Evolutionary conservation across 2,113 vertebrate species (phyloP).

Genomic region (Balaeniceps rex): DNA sequence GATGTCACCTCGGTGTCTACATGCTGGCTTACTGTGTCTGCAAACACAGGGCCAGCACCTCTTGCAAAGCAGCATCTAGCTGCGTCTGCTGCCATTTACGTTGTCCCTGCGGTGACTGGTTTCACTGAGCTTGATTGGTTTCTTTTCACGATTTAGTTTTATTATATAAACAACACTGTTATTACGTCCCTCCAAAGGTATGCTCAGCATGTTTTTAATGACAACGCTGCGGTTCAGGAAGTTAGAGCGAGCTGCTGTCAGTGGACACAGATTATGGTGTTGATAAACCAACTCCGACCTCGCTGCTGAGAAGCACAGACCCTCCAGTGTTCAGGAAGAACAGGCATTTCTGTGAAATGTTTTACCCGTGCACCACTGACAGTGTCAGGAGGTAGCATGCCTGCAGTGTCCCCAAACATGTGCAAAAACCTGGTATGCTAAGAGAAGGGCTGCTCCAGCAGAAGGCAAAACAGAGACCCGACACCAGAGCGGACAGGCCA

Average conservation of each 20-base stretch:
- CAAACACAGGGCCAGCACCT: neutral
- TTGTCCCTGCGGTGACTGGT: neutral
- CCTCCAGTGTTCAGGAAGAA: neutral
- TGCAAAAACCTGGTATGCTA: neutral
- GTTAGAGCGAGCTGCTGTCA: neutral
- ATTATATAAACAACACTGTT: neutral
- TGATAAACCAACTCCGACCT: neutral
- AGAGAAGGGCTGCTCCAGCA: neutral
- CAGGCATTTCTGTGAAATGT: neutral
- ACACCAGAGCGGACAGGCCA: fast-evolving
- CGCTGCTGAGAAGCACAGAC: fast-evolving
- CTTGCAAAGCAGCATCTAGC: neutral
- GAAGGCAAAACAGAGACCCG: neutral
- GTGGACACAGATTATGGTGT: neutral
- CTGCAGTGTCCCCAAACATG: fast-evolving
- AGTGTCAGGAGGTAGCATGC: neutral
- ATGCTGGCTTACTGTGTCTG: neutral
- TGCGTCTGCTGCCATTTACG: neutral
- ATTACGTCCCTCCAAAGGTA: neutral
- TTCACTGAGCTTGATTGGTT: neutral
- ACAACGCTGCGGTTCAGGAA: neutral
- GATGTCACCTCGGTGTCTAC: neutral
- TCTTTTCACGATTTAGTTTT: neutral
- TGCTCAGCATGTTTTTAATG: neutral
- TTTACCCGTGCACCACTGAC: neutral